These are phyloP conservation scores for Nanorana parkeri DNA, from an alignment of 2,113 vertebrate genomes.

Conservation along the genomic window DNA sequence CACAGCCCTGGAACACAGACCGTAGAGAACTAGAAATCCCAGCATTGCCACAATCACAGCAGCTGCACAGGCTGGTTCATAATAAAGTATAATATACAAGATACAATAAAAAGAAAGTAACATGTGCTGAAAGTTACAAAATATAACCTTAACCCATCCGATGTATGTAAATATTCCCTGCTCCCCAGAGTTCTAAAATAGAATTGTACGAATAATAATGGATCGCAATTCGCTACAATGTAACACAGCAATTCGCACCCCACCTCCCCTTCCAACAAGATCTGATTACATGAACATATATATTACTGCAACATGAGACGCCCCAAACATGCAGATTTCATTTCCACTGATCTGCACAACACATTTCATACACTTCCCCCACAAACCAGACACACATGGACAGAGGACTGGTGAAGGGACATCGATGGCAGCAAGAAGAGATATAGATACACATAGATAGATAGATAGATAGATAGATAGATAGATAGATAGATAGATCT, in stretches of 20 bases:
- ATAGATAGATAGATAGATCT: conserved; percentile 36
- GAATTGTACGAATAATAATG: too few species aligned
- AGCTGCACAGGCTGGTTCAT: too few species aligned
- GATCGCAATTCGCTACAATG: neutral
- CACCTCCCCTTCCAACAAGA: neutral
- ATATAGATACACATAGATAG: conserved; percentile 8
- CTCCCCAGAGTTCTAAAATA: too few species aligned
- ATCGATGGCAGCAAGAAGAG: neutral
- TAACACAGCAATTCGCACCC: neutral
- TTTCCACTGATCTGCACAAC: conserved; percentile 32
- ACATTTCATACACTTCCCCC: neutral
- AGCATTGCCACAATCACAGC: too few species aligned
- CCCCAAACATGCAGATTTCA: conserved; percentile 6
- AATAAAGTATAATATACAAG: too few species aligned
- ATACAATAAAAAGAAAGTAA: too few species aligned
- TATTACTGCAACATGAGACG: conserved; percentile 19
- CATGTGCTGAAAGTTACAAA: too few species aligned
- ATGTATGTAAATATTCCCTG: too few species aligned
- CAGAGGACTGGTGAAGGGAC: neutral
- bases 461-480: conserved; percentile 39
- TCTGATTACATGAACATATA: conserved; percentile 35
- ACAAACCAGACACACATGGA: conserved; percentile 18
- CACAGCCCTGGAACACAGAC: too few species aligned
- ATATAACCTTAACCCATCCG: too few species aligned
- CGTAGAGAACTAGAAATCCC: too few species aligned